A percentile compares a stretch with the other conserved stretches of the same genome.
Conservation (phyloP, 2,113 vertebrate genomes). For the Pelvicachromis taeniatus region DNA sequence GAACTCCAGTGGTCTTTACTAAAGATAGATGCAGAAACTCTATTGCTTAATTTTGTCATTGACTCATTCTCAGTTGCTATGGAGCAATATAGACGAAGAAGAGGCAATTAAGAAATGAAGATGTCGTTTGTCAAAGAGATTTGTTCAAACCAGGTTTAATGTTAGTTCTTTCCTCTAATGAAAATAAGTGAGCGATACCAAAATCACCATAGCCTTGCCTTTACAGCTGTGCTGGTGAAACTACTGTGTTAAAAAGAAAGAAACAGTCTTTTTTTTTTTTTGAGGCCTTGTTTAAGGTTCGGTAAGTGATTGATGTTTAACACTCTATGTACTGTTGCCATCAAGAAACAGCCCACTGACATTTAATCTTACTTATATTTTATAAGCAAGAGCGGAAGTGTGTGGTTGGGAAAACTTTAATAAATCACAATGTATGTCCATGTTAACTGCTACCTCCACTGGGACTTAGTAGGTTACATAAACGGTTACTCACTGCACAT, state of each 20-base stretch:
- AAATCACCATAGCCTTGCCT: background rate
- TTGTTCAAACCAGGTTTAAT: background rate
- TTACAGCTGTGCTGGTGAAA: background rate
- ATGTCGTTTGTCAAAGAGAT: background rate
- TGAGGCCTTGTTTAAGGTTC: background rate
- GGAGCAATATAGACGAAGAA: background rate
- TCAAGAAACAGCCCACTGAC: background rate
- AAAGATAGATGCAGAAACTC: background rate
- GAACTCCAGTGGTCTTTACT: background rate
- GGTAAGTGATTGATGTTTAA: background rate
- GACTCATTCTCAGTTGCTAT: background rate
- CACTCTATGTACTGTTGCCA: background rate
- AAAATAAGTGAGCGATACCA: background rate
- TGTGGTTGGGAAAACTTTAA: background rate
- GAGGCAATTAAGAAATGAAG: background rate
- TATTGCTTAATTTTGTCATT: background rate
- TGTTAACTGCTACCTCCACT: background rate
- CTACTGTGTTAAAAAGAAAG: background rate
- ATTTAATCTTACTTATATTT: background rate
- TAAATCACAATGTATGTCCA: background rate
- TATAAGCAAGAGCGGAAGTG: slow-evolving; percentile 1
- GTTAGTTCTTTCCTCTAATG: background rate
- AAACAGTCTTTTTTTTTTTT: background rate
- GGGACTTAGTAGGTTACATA: background rate
- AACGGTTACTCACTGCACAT: background rate